Evolutionary conservation across 1,140 invertebrate genomes (phyloP).

Genomic region (Cydia splendana): DNA sequence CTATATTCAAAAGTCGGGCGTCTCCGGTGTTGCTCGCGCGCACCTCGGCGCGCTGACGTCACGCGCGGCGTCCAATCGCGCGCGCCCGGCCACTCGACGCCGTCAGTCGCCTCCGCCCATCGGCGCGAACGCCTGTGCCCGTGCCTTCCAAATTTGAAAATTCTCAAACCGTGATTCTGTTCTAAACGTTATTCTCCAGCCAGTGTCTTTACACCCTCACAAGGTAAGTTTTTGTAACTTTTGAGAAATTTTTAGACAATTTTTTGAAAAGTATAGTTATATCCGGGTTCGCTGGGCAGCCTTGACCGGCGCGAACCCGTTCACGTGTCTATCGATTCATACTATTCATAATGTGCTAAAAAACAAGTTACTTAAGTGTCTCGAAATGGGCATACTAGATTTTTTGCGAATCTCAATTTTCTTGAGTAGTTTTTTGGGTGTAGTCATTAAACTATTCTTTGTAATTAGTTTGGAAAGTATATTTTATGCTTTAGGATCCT

Average conservation of each 20-base stretch:
- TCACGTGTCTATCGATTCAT: constrained; percentile 31
- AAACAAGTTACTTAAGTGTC: constrained; percentile 21
- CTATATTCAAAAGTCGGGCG: not conserved
- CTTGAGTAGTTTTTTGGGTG: not conserved
- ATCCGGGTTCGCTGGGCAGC: constrained; percentile 21
- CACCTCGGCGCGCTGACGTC: constrained; percentile 33
- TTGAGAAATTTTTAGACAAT: not conserved
- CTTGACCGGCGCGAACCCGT: constrained; percentile 22
- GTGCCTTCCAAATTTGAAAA: constrained; percentile 2
- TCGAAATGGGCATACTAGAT: not conserved
- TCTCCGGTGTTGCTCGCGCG: constrained; percentile 46
- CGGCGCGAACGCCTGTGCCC: constrained; percentile 44
- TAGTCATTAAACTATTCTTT: not conserved
- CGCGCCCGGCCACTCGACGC: constrained; percentile 50
- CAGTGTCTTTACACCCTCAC: not conserved
- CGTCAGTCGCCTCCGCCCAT: constrained; percentile 40
- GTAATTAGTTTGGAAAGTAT: not conserved
- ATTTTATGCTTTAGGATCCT: not conserved
- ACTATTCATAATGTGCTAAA: constrained; percentile 25
- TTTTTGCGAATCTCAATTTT: constrained; percentile 12
- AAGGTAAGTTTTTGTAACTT: not conserved
- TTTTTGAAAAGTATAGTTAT: not conserved
- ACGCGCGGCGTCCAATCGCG: constrained; percentile 42
- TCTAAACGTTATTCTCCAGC: not conserved
- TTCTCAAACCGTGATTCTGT: not conserved